Percentiles rank a stretch among this genome's conserved stretches.
Conservation (phyloP, 53 echinoderm and acorn worm species). For the Stichopus horrens region DNA sequence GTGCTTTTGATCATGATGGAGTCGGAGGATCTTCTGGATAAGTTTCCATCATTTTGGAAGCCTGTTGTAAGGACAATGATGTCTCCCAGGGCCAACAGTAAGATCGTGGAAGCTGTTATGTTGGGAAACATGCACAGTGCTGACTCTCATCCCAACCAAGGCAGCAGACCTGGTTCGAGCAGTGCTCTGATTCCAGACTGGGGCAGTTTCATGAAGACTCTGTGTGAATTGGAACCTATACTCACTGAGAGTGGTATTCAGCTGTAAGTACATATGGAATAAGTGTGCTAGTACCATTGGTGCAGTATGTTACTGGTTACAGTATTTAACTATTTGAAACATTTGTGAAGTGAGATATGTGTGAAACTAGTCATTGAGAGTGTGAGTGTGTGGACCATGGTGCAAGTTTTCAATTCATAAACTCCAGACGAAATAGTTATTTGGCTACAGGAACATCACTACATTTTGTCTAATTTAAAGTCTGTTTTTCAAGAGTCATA, state of each 20-base stretch:
- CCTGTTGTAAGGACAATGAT: not conserved
- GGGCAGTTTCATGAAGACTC: not conserved
- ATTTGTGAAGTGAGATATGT: no score
- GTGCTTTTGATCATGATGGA: not conserved
- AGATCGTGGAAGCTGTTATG: not conserved
- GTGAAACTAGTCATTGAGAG: no score
- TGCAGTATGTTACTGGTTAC: no score
- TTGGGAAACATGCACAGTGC: not conserved
- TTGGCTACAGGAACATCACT: no score
- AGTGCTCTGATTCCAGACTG: not conserved
- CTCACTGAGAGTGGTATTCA: slow-evolving; percentile 3
- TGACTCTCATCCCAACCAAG: not conserved
- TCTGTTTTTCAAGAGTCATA: no score
- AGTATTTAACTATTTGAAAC: no score
- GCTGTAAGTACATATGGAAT: not conserved
- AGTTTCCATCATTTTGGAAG: slow-evolving; percentile 17
- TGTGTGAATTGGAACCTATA: slow-evolving; percentile 6
- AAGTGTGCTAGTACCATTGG: no score
- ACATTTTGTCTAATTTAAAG: no score
- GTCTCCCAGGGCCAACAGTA: not conserved
- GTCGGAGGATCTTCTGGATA: not conserved
- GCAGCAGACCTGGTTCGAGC: not conserved
- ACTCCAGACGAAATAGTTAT: no score
- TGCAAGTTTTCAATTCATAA: no score
- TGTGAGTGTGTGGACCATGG: no score